phyloP scores from a whole-genome alignment of 1,140 invertebrate species.

The Chelonus insularis region DNA sequence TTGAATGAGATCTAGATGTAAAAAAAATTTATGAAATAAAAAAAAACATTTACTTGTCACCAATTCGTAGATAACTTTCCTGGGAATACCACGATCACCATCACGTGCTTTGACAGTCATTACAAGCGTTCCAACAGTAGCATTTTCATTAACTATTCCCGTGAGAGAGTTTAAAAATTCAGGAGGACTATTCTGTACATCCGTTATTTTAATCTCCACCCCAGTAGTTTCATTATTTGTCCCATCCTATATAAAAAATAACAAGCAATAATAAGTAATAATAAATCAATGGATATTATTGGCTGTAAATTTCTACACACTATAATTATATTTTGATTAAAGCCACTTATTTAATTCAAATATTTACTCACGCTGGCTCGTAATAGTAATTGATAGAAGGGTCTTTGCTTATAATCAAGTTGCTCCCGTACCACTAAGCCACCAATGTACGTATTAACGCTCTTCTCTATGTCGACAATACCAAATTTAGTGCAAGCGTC shows the following conservation, averaged over 20 bases:
- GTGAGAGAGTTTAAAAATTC: slow-evolving; percentile 79
- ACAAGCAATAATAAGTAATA: too few relatives aligned
- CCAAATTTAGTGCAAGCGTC: slow-evolving; percentile 74
- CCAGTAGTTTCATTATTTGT: slow-evolving; percentile 70
- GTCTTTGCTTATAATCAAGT: slow-evolving; percentile 73
- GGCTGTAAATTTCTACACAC: too few relatives aligned
- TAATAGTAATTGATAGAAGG: slow-evolving; percentile 73
- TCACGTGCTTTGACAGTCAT: slow-evolving; percentile 79
- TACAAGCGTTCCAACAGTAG: slow-evolving; percentile 80
- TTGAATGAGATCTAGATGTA: too few relatives aligned
- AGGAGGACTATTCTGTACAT: slow-evolving; percentile 82
- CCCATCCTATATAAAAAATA: too few relatives aligned
- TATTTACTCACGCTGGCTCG: slow-evolving; percentile 68
- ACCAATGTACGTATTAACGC: slow-evolving; percentile 67
- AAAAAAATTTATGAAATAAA: background rate
- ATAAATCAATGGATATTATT: too few relatives aligned
- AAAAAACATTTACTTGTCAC: slow-evolving; percentile 71
- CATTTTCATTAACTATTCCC: slow-evolving; percentile 81
- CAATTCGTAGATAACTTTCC: slow-evolving; percentile 77
- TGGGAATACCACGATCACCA: slow-evolving; percentile 78
- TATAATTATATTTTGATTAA: slow-evolving; percentile 11
- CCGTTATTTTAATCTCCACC: slow-evolving; percentile 76
- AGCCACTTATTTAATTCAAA: slow-evolving; percentile 22
- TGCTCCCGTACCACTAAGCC: slow-evolving; percentile 67
- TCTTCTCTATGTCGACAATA: slow-evolving; percentile 66